phyloP scores from a whole-genome alignment of 2,113 vertebrate species.

The Cottus gobio region DNA sequence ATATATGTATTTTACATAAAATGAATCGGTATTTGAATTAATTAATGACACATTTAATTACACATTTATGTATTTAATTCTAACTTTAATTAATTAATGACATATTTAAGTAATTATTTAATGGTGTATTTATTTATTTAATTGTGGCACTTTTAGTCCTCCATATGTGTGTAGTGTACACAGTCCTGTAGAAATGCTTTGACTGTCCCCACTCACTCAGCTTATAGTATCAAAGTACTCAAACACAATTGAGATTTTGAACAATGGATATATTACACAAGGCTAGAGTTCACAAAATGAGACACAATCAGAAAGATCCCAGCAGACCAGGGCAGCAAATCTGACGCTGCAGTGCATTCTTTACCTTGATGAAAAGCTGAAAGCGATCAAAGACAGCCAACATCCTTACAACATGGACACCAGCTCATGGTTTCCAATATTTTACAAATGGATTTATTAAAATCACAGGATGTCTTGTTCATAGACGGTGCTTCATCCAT shows the following conservation, averaged over 20 bases:
- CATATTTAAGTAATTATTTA: too few relatives aligned
- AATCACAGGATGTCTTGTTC: neutral
- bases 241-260: conserved; percentile 8
- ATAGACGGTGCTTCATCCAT: neutral
- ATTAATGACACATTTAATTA: too few relatives aligned
- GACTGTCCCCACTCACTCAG: neutral
- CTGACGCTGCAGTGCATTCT: neutral
- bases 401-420: neutral
- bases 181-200: conserved; percentile 28
- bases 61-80: too few relatives aligned
- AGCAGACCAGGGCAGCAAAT: neutral
- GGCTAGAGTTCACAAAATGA: neutral
- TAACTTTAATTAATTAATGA: too few relatives aligned
- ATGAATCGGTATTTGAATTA: too few relatives aligned
- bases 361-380: neutral
- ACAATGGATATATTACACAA: neutral
- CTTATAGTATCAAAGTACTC: conserved; percentile 10
- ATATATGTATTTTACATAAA: too few relatives aligned
- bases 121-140: too few relatives aligned
- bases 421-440: neutral
- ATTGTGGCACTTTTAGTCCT: too few relatives aligned
- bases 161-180: conserved; percentile 14
- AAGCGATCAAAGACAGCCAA: neutral
- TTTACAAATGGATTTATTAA: neutral
- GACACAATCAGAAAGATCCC: neutral